phyloP scores from a whole-genome alignment of 1,140 invertebrate genomes.

The Pemphigus obesinymphae region DNA sequence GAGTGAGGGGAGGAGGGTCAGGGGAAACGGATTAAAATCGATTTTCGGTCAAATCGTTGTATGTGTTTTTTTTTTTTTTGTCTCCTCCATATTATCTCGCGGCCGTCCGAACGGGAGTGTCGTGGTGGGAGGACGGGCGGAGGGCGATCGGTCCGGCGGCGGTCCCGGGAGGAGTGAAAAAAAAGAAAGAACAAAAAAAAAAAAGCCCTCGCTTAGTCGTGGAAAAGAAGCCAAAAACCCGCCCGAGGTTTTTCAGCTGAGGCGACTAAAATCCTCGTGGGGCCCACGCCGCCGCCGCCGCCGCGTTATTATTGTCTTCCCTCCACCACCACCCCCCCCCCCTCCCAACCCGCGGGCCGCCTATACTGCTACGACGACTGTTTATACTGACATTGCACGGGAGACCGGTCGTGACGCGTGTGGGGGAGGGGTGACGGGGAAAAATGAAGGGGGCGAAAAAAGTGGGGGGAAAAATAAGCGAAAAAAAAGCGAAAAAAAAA shows the following conservation, averaged over 20 bases:
- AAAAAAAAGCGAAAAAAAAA: neutral
- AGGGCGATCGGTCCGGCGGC: neutral
- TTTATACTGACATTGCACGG: too few relatives aligned
- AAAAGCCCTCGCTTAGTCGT: neutral
- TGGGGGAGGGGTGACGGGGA: too few relatives aligned
- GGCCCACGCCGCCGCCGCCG: neutral
- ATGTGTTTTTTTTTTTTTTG: neutral
- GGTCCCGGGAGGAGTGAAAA: neutral
- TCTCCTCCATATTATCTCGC: too few relatives aligned
- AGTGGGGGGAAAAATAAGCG: neutral
- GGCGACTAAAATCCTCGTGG: constrained; percentile 19
- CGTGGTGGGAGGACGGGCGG: neutral
- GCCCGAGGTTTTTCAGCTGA: neutral
- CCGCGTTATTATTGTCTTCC: constrained; percentile 2
- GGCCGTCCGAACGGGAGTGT: too few relatives aligned
- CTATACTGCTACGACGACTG: too few relatives aligned
- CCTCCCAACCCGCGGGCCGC: neutral
- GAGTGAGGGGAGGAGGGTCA: too few relatives aligned
- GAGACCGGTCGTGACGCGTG: neutral
- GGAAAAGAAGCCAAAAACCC: constrained; percentile 31
- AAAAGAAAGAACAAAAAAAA: too few relatives aligned
- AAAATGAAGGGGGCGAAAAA: neutral
- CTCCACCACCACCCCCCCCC: neutral
- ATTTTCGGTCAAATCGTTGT: constrained; percentile 24
- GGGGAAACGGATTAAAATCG: neutral